Evolutionary conservation across 2,888 invertebrate species (phyloP).

Genomic region (Mimas tiliae): DNA sequence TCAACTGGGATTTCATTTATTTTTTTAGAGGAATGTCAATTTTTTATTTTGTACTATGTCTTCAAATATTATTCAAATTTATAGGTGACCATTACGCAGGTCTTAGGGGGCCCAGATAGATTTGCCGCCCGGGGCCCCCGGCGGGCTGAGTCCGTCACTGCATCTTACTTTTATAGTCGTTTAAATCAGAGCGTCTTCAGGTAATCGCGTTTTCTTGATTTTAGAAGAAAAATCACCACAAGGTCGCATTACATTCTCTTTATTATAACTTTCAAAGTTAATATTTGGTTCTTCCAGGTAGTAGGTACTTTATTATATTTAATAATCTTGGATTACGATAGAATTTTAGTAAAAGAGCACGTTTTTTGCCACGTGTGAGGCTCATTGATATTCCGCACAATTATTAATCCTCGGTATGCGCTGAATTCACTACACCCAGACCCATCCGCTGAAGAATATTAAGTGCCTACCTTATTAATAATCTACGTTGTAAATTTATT

Average conservation of each 20-base stretch:
- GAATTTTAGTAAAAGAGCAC: neutral
- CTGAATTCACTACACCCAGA: constrained; percentile 56
- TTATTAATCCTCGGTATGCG: constrained; percentile 47
- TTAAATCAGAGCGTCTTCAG: too few species aligned
- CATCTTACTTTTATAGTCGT: too few species aligned
- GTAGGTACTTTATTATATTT: neutral
- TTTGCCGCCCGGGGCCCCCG: too few species aligned
- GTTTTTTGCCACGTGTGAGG: constrained; percentile 4
- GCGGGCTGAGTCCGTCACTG: too few species aligned
- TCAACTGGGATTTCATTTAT: too few species aligned
- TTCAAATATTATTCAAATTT: too few species aligned
- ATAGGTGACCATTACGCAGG: too few species aligned
- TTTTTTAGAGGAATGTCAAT: too few species aligned
- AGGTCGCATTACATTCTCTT: neutral
- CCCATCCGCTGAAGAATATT: constrained; percentile 30
- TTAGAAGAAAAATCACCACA: neutral
- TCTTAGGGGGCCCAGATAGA: too few species aligned
- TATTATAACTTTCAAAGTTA: neutral
- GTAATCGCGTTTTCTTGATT: too few species aligned
- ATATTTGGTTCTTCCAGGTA: neutral
- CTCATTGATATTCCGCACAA: constrained; percentile 63
- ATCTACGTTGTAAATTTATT: neutral
- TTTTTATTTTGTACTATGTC: too few species aligned
- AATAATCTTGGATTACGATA: constrained; percentile 10
- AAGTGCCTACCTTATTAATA: constrained; percentile 11